Base-by-base conservation (phyloP, 2,888 invertebrate genomes). In the Helicoverpa assulta region DNA sequence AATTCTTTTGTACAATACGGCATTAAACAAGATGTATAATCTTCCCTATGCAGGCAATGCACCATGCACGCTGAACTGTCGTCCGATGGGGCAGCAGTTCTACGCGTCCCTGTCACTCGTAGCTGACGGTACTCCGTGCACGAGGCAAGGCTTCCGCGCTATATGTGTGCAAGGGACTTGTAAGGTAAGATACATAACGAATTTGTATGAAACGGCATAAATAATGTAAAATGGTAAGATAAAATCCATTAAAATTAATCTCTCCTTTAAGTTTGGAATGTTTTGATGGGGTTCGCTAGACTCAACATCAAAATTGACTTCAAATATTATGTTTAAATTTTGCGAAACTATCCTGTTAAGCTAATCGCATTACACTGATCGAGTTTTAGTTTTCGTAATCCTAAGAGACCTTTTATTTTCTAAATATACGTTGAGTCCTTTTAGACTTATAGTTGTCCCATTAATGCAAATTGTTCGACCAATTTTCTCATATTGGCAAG, bases 91-190 rank as follows among this genome's bases (percentile, higher is more conserved):
- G 0, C 97, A 97, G 93, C 97, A 97, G 73, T 98, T 98, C 94
- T 98, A 98, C 91, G 98, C 98, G 12, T 98, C 98, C 1, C 94
- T 98, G 70, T 97, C 98, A 83, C 96, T 97, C 76, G 98, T 98
- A 54, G 96, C 97, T 63, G 98, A 98, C 89, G 98, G 98, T 12
- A 98, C 98, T 47, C 95, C 97, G 0, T 98, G 98, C 88, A 96
- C 96, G 40, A 96, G 94, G 70, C 96, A 96, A 43, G 97, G 97
- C 7, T 96, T 95, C 52, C 96, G 96, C 66, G 97, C 98, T 73
- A 96, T 98, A 75, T 98, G 98, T 89, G 97, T 98, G 68, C 97
- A 97, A 80, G 98, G 98, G 73, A 95, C 96, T 86, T 98, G 98
- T 93, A 98, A 98, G 97, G 98, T 98, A 94, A 96, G 96, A 29